Evolutionary conservation across 2,113 vertebrate species (phyloP).

Genomic region (Orycteropus afer): DNA sequence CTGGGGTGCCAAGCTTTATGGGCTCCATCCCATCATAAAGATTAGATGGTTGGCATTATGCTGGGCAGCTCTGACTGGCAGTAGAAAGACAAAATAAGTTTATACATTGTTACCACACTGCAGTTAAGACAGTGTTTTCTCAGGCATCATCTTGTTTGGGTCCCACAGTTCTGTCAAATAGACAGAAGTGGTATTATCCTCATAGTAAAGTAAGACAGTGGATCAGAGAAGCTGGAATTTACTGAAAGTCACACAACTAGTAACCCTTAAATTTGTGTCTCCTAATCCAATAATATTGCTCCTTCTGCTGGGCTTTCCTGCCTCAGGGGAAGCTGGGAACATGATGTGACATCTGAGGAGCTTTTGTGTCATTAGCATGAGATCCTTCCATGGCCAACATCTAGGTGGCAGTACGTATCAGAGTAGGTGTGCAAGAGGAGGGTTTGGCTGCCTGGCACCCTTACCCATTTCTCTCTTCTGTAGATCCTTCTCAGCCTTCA

Average conservation of each 20-base stretch:
- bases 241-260: background rate
- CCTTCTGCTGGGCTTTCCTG: background rate
- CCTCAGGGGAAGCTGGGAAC: background rate
- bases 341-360: background rate
- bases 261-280: background rate
- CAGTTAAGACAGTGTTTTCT: background rate
- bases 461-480: background rate
- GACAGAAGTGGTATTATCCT: background rate
- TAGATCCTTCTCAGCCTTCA: background rate
- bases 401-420: background rate
- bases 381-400: background rate
- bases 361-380: background rate
- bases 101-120: background rate
- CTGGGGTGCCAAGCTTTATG: background rate
- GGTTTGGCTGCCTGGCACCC: no score
- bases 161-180: background rate
- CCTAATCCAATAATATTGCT: background rate
- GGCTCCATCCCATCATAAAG: background rate
- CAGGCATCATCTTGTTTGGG: background rate
- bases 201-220: background rate
- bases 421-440: background rate
- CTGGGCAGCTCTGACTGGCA: background rate
- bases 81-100: background rate
- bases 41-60: background rate
- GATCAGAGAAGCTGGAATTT: background rate